phyloP scores from a whole-genome alignment of 2,888 invertebrate genomes.

The Fabriciana adippe region DNA sequence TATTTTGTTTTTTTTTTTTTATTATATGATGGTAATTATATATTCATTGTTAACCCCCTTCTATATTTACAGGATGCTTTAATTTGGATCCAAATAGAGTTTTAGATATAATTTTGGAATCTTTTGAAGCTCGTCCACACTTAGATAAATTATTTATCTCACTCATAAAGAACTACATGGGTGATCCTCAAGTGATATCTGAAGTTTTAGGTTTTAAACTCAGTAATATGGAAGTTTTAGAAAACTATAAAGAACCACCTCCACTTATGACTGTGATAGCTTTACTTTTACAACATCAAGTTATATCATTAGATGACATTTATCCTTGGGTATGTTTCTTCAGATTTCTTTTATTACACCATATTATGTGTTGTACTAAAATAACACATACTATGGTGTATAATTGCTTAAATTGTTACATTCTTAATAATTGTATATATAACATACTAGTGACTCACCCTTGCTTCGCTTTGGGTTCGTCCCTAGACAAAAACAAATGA shows the following conservation, averaged over 20 bases:
- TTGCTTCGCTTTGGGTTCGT: too few species aligned
- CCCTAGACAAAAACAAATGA: too few species aligned
- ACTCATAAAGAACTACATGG: constrained; percentile 91
- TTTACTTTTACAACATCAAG: constrained; percentile 91
- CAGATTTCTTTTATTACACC: neutral
- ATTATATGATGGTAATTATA: neutral
- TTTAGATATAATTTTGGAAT: constrained; percentile 96
- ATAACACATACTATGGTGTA: too few species aligned
- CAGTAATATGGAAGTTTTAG: constrained; percentile 84
- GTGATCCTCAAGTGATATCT: constrained; percentile 90
- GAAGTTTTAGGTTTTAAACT: constrained; percentile 98
- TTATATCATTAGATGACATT: constrained; percentile 93
- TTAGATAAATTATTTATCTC: constrained; percentile 92
- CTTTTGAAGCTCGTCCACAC: constrained; percentile 94
- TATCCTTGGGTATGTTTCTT: constrained; percentile 90
- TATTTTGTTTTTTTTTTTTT: neutral
- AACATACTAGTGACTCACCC: too few species aligned
- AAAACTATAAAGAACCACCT: constrained; percentile 86
- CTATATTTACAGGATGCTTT: constrained; percentile 91
- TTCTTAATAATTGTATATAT: too few species aligned
- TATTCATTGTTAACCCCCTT: neutral
- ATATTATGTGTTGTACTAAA: neutral
- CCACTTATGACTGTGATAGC: constrained; percentile 95
- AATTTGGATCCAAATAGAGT: constrained; percentile 99
- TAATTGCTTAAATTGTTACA: too few species aligned